phyloP scores from a whole-genome alignment of 2,797 vertebrate genomes.

The Enteromius unitaeniatus region DNA sequence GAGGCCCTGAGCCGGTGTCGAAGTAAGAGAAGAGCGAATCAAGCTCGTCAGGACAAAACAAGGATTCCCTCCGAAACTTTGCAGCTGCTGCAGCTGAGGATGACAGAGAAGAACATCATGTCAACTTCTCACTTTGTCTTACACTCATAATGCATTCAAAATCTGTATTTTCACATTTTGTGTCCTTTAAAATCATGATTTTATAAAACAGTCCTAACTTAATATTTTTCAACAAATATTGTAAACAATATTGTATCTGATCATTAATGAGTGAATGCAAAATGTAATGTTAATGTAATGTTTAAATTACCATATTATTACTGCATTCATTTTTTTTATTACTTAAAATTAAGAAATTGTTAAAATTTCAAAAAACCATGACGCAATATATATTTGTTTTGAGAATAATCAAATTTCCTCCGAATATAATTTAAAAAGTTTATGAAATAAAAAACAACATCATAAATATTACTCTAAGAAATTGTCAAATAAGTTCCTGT shows the following conservation, averaged over 20 bases:
- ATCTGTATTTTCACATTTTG: neutral
- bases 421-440: too few species aligned
- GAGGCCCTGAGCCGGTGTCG: constrained; percentile 89
- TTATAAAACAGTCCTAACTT: neutral
- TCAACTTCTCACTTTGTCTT: neutral
- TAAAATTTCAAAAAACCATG: neutral
- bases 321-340: neutral
- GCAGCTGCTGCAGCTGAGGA: constrained; percentile 80
- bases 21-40: constrained; percentile 98
- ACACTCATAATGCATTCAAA: neutral
- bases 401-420: too few species aligned
- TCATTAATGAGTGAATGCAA: neutral
- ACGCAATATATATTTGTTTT: neutral
- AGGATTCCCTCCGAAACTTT: constrained; percentile 91
- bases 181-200: neutral
- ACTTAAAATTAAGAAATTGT: neutral
- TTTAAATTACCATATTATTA: neutral
- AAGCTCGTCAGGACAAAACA: constrained; percentile 96
- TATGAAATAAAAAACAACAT: neutral
- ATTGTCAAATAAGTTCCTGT: too few species aligned
- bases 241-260: neutral
- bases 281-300: neutral
- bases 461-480: neutral
- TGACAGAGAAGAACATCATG: constrained; percentile 7
- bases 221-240: neutral